Base-by-base conservation (phyloP, 2,797 vertebrate genomes). In the Psittacula derbiana region DNA sequence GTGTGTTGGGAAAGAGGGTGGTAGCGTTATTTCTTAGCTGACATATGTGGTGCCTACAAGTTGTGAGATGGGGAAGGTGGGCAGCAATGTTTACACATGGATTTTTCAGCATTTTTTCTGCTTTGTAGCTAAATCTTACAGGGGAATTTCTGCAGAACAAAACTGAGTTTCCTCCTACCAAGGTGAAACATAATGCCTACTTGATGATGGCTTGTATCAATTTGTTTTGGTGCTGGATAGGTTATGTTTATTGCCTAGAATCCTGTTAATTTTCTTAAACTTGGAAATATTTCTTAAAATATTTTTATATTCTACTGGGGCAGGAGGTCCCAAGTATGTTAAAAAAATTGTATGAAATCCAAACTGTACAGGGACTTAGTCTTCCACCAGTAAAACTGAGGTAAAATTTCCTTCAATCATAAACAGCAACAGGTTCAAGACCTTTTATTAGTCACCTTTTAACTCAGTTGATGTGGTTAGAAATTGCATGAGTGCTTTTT, bases 381-480 rank as follows among this genome's bases (percentile, higher is more conserved):
- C 44, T 93, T 83, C 73, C 19, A 71, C 57, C n/a, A 49, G 19
- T 88, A 79, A 88, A 92, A 28, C 2, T 62, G 40, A 90, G 57
- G 57, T 49, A 95, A 85, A 96, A 85, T 94, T 95, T 95, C 44
- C 64, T 86, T 93, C 64, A 73, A 21, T 86, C 67, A 74, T 93
- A 93, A 92, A 73, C 49, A 92, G 73, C 70, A 94, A 82, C 33
- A 93, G 78, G 86, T 94, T 96, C 83, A 88, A 93, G 93, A 93
- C 78, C 80, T 94, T 90, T 89, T 91, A 89, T 96, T 96, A 97
- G 83, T 94, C 91, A 96, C 84, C 88, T 96, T 96, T 96, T 94
- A 96, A 93, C 78, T 95, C 91, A 95, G 50, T 67, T 95, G 95
- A 96, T 96, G 95, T 95, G 96, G 96, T 94, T 97, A 89, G 89